phyloP scores from a whole-genome alignment of 2,888 invertebrate genomes.

The Cantharis nigra region DNA sequence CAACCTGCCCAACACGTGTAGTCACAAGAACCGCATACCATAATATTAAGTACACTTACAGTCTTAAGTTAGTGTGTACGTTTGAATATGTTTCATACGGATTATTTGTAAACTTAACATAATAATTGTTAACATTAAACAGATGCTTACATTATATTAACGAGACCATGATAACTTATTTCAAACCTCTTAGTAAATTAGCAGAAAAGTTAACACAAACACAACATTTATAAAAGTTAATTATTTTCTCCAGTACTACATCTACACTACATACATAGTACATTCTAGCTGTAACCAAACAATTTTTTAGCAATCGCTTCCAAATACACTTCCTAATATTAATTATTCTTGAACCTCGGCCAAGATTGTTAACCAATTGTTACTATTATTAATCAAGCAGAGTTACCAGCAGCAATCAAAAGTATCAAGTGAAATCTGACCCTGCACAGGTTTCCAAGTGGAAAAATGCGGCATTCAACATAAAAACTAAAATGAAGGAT shows the following conservation, averaged over 20 bases:
- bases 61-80: neutral
- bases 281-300: too few relatives aligned
- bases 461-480: too few relatives aligned
- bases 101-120: neutral
- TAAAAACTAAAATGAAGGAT: too few relatives aligned
- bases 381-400: too few relatives aligned
- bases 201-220: neutral
- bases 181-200: neutral
- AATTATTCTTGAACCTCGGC: too few relatives aligned
- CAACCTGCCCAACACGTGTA: constrained; percentile 9
- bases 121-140: constrained; percentile 1
- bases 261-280: too few relatives aligned
- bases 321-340: too few relatives aligned
- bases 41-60: constrained; percentile 12
- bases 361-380: too few relatives aligned
- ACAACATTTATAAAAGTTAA: neutral
- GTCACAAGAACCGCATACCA: constrained; percentile 13
- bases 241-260: neutral
- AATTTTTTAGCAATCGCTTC: too few relatives aligned
- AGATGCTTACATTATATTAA: constrained; percentile 9
- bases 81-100: constrained; percentile 8
- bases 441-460: too few relatives aligned
- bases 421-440: too few relatives aligned
- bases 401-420: too few relatives aligned
- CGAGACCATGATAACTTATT: neutral